Evolutionary conservation across 1,140 invertebrate species (phyloP).

Genomic region (Drosophila murphyi): DNA sequence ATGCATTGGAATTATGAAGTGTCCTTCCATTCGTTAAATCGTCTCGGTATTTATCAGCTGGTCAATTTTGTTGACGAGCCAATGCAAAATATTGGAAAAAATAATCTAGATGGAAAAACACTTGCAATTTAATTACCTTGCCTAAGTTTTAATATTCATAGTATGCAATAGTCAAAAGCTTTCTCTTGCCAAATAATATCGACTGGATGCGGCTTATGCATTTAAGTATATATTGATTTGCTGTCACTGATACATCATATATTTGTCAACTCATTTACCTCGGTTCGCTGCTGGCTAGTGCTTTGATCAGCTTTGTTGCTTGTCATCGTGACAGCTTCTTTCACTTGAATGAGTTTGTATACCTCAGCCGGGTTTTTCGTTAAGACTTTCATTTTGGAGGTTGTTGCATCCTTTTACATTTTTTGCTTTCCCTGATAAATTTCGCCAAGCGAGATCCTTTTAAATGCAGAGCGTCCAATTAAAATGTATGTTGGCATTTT

Average conservation of each 20-base stretch:
- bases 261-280: slow-evolving; percentile 47
- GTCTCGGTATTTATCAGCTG: not conserved
- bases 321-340: slow-evolving; percentile 17
- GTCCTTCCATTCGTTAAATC: not conserved
- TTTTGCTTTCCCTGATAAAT: slow-evolving; percentile 55
- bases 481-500: slow-evolving; percentile 48
- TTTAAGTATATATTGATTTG: slow-evolving; percentile 77
- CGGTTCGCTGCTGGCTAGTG: slow-evolving; percentile 30
- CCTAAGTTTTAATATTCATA: not conserved
- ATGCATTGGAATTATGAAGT: not conserved
- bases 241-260: slow-evolving; percentile 65
- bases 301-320: slow-evolving; percentile 9
- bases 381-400: slow-evolving; percentile 72
- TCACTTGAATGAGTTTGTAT: slow-evolving; percentile 54
- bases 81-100: not conserved
- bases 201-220: slow-evolving; percentile 37
- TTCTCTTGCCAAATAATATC: slow-evolving; percentile 25
- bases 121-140: not conserved
- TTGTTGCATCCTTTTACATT: slow-evolving; percentile 50
- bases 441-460: slow-evolving; percentile 15
- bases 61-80: not conserved
- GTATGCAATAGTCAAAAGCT: not conserved
- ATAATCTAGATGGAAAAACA: too few species aligned
- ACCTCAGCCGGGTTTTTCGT: slow-evolving; percentile 59
- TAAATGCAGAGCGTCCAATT: slow-evolving; percentile 40